Base-by-base conservation (phyloP, 53 echinoderm and acorn worm genomes). In the Echinarachnius parma region DNA sequence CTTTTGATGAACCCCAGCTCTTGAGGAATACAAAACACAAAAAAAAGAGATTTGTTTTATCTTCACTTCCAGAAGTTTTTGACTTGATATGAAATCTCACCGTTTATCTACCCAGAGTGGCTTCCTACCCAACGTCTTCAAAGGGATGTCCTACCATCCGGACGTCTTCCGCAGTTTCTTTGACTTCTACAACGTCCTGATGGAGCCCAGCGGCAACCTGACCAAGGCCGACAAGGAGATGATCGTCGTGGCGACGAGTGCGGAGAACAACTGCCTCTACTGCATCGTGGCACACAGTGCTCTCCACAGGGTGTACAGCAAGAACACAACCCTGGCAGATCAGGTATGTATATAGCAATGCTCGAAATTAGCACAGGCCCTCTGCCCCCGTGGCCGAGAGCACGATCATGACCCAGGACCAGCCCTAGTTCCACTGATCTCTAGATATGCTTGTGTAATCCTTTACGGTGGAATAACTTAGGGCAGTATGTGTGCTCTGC, bases 111-210 rank as follows among this genome's bases (percentile, higher is more conserved):
- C 0, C 13, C 78, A 96, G 96, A 72, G 84, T 64, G 91, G 91
- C 3, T 96, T 96, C 64, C 66, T 96, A 15, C 96, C 96, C 0
- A 96, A 96, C 67, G 96, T 96, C 34, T 96, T 96, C 82, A 85
- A 82, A 71, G 75, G 75, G 16, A 59, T 96, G 16, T 39, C 96
- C 31, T 87, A 92, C 60, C 81, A 92, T 28, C 96, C 96, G 4
- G 96, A 81, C 46, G 87, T 88, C 47, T 96, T 96, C 82, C 80
- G 96, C 2, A 87, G 88, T 28, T 96, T 96, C 88, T 88, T 98
- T 46, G 61, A 53, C 46, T 98, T 60, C 57, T 83, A 98, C 39
- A 82, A 98, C 58, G 83, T 86, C 16, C 66, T 98, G 21, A 92
- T 98, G 88, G 75, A 31, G 46, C 88, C 92, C 31, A 92, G 92